Evolutionary conservation across 2,888 invertebrate genomes (phyloP).

Genomic region (Harpagoxenus sublaevis): DNA sequence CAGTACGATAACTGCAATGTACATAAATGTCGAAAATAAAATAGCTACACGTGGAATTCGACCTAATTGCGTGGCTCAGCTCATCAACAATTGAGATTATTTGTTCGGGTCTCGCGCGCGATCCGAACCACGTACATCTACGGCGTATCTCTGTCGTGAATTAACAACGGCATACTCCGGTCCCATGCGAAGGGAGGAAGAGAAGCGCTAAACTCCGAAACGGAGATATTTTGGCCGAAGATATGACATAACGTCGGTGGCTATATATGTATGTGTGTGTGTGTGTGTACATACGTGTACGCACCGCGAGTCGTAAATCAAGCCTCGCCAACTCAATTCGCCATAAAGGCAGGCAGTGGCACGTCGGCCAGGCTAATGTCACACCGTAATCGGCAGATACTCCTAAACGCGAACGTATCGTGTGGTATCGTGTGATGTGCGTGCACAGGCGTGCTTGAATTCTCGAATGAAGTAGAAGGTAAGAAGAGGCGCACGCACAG

Average conservation of each 20-base stretch:
- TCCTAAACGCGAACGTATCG: background rate
- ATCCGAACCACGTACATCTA: background rate
- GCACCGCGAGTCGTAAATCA: background rate
- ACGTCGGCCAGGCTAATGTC: slow-evolving; percentile 14
- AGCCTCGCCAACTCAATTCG: background rate
- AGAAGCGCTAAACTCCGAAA: background rate
- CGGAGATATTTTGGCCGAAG: background rate
- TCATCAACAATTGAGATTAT: no score
- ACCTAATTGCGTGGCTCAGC: background rate
- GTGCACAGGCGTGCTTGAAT: no score
- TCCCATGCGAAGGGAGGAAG: background rate
- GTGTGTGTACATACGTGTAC: background rate
- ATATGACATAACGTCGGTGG: slow-evolving; percentile 1
- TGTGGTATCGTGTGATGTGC: background rate
- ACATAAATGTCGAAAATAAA: background rate
- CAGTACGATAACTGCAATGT: no score
- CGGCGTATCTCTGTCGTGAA: background rate
- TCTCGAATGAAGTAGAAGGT: background rate
- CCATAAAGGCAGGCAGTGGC: background rate
- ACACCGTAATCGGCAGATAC: background rate
- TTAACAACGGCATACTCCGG: background rate
- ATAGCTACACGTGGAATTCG: background rate
- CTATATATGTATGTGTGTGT: background rate
- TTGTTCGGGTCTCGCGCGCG: no score
- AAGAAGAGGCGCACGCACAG: no score